Evolutionary conservation across 2,888 invertebrate species (phyloP).

Genomic region (Coelinius sp.): DNA sequence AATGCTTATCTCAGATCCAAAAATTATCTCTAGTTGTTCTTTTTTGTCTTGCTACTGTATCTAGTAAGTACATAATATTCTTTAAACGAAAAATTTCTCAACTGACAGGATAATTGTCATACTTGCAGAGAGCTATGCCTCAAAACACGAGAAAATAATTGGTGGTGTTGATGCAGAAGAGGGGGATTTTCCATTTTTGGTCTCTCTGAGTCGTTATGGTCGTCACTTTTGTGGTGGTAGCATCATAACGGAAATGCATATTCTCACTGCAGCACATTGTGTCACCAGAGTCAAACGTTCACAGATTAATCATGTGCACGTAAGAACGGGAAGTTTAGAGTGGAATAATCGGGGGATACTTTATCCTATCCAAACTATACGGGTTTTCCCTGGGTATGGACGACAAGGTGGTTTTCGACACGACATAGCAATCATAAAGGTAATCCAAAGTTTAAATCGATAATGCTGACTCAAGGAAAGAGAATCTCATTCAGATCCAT

Average conservation of each 20-base stretch:
- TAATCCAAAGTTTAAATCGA: no score
- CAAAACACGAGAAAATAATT: neutral
- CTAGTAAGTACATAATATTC: neutral
- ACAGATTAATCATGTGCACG: neutral
- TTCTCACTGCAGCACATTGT: neutral
- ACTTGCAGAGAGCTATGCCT: neutral
- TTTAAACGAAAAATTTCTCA: neutral
- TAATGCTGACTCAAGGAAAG: neutral
- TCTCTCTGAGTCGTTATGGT: neutral
- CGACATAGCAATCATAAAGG: neutral
- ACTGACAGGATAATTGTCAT: neutral
- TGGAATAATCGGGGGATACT: neutral
- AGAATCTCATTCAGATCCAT: neutral
- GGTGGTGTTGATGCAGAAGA: neutral
- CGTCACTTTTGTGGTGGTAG: neutral
- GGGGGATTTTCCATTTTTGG: conserved; percentile 4
- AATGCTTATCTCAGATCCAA: neutral
- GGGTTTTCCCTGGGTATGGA: neutral
- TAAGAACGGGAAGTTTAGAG: neutral
- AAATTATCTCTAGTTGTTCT: neutral
- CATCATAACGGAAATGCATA: neutral
- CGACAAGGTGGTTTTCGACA: neutral
- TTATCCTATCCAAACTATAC: neutral
- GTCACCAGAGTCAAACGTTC: neutral
- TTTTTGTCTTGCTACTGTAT: neutral